Evolutionary conservation across 1,140 invertebrate species (phyloP), one percentile per base, ranked within the genome.

Genomic region (Cydia strobilella): DNA sequence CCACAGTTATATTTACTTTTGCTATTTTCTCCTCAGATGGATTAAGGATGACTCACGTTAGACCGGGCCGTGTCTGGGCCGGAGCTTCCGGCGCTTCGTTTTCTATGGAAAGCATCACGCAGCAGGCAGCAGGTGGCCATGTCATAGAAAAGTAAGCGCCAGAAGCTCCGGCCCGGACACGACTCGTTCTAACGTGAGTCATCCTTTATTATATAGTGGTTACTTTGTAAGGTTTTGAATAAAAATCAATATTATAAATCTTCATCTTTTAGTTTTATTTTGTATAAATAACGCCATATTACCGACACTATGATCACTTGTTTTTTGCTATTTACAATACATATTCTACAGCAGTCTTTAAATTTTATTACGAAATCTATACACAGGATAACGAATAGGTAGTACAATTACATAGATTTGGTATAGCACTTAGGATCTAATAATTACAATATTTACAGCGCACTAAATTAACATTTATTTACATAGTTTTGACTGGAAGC

Each of bases 331-430:
- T 91, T 92, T 91, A 92, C 90, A 92, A 88, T 91, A 85, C 82
- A 91, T 91, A 91, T 91, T 80, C 90, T 92, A 92, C 88, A 92
- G 89, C 89, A 92, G 90, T 93, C 90, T 93, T 93, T 93, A 91
- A 89, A 88, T 90, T 91, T 92, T 93, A 89, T 86, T 86, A 87
- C 86, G 82, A 87, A 85, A 85, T 83, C 90, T 92, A 91, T 91
- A 89, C 90, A 91, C 89, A 90, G 84, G 85, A 92, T 91, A 92
- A 92, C 89, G 86, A 92, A 90, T 86, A 91, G 90, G 90, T 88
- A 87, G 85, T 90, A 89, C 82, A 88, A 85, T 90, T 91, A 91
- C 83, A 90, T 91, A 90, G 77, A 86, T 93, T 93, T 93, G 90
- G 90, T 91, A 91, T 93, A 91, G 90, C 91, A 87, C 90, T 91